Conservation (phyloP, 2,888 invertebrate genomes). For the Pteria penguin region DNA sequence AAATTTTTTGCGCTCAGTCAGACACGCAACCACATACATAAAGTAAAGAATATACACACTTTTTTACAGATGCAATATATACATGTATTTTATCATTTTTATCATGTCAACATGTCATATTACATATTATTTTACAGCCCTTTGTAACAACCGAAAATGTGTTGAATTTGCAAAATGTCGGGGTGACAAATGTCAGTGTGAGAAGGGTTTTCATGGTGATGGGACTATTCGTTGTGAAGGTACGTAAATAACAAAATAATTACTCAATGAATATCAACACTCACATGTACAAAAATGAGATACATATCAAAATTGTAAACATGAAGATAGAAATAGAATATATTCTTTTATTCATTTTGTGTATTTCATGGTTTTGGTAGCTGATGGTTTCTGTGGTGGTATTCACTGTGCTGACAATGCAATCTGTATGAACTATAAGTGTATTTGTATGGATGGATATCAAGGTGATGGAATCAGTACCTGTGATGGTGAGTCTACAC, state of each 20-base stretch:
- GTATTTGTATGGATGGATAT: conserved; percentile 33
- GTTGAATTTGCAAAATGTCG: conserved; percentile 27
- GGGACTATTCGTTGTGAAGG: conserved; percentile 31
- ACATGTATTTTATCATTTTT: too few species aligned
- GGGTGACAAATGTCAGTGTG: conserved; percentile 21
- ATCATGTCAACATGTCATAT: background rate
- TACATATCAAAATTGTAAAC: too few species aligned
- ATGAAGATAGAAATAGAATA: too few species aligned
- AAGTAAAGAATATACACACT: too few species aligned
- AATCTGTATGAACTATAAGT: conserved; percentile 27
- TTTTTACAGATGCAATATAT: too few species aligned
- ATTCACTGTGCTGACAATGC: conserved; percentile 25
- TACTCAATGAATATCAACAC: too few species aligned
- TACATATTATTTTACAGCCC: conserved; percentile 12
- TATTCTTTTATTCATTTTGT: too few species aligned
- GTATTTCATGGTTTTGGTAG: conserved; percentile 9
- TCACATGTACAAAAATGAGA: too few species aligned
- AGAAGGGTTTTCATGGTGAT: conserved; percentile 31
- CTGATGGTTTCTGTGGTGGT: conserved; percentile 31
- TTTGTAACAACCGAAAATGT: conserved; percentile 31
- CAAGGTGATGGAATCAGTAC: conserved; percentile 22
- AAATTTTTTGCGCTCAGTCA: too few species aligned
- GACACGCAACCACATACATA: too few species aligned
- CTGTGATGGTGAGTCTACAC: conserved; percentile 37
- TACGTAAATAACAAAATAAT: too few species aligned